Evolutionary conservation across 2,113 vertebrate genomes (phyloP).

Genomic region (Gallinago jamesoni): DNA sequence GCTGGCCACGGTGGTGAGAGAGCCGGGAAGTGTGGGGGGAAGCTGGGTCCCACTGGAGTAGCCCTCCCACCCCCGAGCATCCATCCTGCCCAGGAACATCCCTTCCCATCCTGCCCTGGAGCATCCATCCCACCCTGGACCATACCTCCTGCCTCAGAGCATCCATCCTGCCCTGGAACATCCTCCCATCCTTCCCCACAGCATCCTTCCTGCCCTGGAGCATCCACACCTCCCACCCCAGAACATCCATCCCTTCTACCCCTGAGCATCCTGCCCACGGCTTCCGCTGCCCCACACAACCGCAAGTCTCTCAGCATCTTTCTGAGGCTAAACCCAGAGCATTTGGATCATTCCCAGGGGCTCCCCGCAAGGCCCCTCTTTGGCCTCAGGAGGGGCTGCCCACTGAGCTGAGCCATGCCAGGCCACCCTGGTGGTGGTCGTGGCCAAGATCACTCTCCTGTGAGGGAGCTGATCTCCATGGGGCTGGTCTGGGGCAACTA

Average conservation of each 20-base stretch:
- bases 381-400: not conserved
- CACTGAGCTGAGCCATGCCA: not conserved
- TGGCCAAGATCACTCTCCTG: no score
- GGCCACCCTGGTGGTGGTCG: not conserved
- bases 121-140: not conserved
- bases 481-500: not conserved
- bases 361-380: not conserved
- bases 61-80: not conserved
- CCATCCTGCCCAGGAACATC: not conserved
- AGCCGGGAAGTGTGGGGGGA: not conserved
- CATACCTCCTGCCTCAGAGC: not conserved
- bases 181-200: not conserved
- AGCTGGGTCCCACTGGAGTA: not conserved
- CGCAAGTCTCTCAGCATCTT: not conserved
- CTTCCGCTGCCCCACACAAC: not conserved
- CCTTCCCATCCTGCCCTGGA: not conserved
- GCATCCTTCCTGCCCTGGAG: not conserved
- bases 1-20: not conserved
- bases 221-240: not conserved
- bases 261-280: not conserved
- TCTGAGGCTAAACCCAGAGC: not conserved
- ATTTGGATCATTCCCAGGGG: not conserved
- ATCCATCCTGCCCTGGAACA: not conserved
- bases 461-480: not conserved
- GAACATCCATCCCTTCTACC: not conserved